phyloP scores from a whole-genome alignment of 2,888 invertebrate genomes.

The Plagiodera versicolora region DNA sequence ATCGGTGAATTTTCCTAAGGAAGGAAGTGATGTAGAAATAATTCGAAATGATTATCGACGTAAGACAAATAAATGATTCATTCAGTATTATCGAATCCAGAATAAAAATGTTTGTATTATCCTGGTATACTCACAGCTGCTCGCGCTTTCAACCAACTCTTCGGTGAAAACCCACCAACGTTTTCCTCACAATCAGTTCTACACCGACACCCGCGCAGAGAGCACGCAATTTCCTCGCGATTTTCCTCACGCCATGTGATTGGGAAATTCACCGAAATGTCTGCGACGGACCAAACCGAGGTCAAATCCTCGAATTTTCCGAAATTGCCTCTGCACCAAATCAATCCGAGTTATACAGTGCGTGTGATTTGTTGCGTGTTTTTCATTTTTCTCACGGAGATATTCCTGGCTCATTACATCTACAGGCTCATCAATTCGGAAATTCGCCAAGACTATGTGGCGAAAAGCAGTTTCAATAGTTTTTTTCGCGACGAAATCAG shows the following conservation, averaged over 20 bases:
- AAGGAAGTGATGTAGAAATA: too few species aligned
- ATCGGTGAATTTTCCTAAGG: too few species aligned
- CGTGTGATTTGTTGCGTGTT: slow-evolving; percentile 52
- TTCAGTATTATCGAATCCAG: too few species aligned
- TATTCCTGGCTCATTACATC: slow-evolving; percentile 52
- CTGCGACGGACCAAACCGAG: slow-evolving; percentile 27
- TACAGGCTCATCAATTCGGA: slow-evolving; percentile 51
- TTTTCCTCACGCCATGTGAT: slow-evolving; percentile 21
- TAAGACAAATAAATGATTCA: too few species aligned
- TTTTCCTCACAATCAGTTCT: slow-evolving; percentile 25
- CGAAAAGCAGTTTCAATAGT: slow-evolving; percentile 45
- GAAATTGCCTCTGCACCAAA: slow-evolving; percentile 35
- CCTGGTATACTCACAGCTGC: not conserved
- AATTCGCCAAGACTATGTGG: slow-evolving; percentile 48
- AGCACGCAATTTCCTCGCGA: slow-evolving; percentile 11
- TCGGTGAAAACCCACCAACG: not conserved
- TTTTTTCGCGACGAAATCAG: slow-evolving; percentile 45
- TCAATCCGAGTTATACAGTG: slow-evolving; percentile 51
- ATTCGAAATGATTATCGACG: too few species aligned
- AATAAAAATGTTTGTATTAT: not conserved
- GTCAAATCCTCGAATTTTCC: slow-evolving; percentile 7
- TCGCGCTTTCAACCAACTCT: not conserved
- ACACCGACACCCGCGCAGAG: slow-evolving; percentile 8
- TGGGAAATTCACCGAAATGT: slow-evolving; percentile 27
- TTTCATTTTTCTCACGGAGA: slow-evolving; percentile 52